Percentiles rank a stretch among this genome's conserved stretches.
phyloP scores from a whole-genome alignment of 2,888 invertebrate species.

The Drosophila barbarae region DNA sequence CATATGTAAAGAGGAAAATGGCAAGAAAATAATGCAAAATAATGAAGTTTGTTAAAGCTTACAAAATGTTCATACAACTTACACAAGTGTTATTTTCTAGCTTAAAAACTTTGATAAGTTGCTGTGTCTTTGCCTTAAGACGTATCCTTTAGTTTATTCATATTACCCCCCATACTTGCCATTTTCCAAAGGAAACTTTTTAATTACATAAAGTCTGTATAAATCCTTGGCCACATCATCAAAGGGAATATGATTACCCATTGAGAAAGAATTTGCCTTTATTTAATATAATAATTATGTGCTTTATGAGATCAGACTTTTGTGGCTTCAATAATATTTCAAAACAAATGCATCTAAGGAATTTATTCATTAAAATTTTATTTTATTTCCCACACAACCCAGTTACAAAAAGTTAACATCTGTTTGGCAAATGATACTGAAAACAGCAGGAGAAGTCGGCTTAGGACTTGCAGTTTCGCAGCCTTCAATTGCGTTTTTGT shows the following conservation, averaged over 20 bases:
- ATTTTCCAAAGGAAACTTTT: constrained; percentile 53
- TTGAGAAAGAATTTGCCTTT: neutral
- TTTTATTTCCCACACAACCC: neutral
- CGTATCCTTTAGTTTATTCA: constrained; percentile 1
- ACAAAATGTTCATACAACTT: neutral
- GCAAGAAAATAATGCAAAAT: neutral
- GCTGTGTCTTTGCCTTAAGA: constrained; percentile 6
- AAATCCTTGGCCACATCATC: constrained; percentile 46
- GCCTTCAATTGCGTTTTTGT: constrained; percentile 28
- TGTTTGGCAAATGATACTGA: neutral
- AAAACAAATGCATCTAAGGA: neutral
- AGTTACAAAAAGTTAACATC: constrained; percentile 5
- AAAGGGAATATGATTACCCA: constrained; percentile 20
- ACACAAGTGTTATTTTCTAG: constrained; percentile 1
- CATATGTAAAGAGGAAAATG: neutral
- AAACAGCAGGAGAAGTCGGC: neutral
- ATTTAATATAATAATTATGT: neutral
- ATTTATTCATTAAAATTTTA: neutral
- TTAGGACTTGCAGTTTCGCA: constrained; percentile 3
- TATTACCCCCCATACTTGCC: constrained; percentile 27
- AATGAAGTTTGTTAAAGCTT: neutral
- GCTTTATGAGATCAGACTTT: no score
- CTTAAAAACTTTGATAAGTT: constrained; percentile 19
- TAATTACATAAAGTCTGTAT: constrained; percentile 61
- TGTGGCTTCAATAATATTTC: neutral